Conservation (phyloP, 2,888 invertebrate genomes). For the Monochamus alternatus region DNA sequence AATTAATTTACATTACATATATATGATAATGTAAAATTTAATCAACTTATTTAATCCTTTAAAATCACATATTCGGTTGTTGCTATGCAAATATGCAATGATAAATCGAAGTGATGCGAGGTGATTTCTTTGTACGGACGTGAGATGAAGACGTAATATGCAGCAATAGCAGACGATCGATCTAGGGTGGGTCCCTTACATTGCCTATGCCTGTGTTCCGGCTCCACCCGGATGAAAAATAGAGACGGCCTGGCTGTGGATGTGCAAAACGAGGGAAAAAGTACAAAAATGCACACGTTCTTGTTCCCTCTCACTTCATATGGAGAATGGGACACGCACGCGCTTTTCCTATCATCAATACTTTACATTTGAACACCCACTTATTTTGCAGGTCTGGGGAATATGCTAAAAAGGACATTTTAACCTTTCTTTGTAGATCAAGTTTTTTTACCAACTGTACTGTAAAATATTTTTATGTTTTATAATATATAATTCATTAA, state of each 20-base stretch:
- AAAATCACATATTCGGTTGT: slow-evolving; percentile 19
- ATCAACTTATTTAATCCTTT: not conserved
- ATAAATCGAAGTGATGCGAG: slow-evolving; percentile 66
- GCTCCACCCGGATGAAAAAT: slow-evolving; percentile 71
- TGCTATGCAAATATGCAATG: slow-evolving; percentile 60
- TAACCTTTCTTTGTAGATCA: not conserved
- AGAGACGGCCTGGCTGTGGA: slow-evolving; percentile 63
- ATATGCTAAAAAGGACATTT: slow-evolving; percentile 16
- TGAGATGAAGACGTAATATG: slow-evolving; percentile 66
- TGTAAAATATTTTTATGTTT: too few relatives aligned
- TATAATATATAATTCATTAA: too few relatives aligned
- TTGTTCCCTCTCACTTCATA: slow-evolving; percentile 63
- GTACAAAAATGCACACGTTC: slow-evolving; percentile 68
- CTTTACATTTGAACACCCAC: slow-evolving; percentile 71
- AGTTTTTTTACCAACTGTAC: not conserved
- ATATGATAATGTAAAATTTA: too few relatives aligned
- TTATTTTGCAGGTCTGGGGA: slow-evolving; percentile 65
- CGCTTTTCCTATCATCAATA: slow-evolving; percentile 68
- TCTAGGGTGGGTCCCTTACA: slow-evolving; percentile 43
- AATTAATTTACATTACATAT: too few relatives aligned
- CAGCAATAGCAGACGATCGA: slow-evolving; percentile 54
- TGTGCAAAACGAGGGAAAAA: slow-evolving; percentile 64
- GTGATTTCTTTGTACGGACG: slow-evolving; percentile 68
- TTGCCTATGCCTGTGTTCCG: slow-evolving; percentile 58
- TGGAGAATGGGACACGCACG: slow-evolving; percentile 66